Percentiles rank a stretch among this genome's conserved stretches.
Conservation (phyloP, 1,140 invertebrate species). For the Bombus terrestris region DNA sequence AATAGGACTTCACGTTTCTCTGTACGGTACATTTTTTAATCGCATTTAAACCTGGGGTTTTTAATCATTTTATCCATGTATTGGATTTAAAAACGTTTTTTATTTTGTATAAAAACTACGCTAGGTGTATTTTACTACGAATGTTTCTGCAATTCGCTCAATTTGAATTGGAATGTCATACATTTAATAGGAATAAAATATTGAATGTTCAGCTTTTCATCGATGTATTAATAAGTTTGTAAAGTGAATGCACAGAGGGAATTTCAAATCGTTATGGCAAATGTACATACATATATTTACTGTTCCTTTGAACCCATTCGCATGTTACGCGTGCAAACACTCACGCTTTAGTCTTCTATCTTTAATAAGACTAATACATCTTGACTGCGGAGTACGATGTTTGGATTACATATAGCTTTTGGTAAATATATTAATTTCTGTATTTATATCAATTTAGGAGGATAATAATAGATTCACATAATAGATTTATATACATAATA, state of each 20-base stretch:
- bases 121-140: background rate
- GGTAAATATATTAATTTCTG: background rate
- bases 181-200: background rate
- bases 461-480: too few relatives aligned
- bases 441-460: background rate
- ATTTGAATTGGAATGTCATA: background rate
- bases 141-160: background rate
- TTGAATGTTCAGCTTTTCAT: background rate
- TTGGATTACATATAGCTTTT: background rate
- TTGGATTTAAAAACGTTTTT: background rate
- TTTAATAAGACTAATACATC: background rate
- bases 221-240: background rate
- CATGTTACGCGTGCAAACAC: background rate
- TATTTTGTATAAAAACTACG: background rate
- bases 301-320: background rate
- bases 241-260: background rate
- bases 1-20: background rate
- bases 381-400: background rate
- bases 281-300: background rate
- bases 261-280: background rate
- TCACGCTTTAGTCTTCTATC: background rate
- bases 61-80: background rate
- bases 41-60: background rate
- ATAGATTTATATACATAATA: too few relatives aligned
- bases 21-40: background rate